Evolutionary conservation across 2,113 vertebrate species (phyloP).

Genomic region (Myxocyprinus asiaticus): DNA sequence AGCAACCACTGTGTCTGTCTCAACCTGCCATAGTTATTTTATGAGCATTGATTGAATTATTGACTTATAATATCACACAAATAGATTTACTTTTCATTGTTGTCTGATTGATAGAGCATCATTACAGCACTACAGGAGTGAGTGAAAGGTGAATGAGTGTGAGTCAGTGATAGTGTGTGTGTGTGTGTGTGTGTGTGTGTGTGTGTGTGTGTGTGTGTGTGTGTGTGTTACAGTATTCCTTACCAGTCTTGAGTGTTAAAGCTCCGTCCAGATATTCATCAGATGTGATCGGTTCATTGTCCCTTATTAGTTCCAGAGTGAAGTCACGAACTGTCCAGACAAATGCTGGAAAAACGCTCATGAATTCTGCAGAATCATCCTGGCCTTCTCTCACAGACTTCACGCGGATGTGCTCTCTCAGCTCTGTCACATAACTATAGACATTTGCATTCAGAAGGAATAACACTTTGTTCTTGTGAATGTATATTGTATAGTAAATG

Average conservation of each 20-base stretch:
- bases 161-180: no score
- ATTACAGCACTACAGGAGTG: no score
- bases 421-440: constrained; percentile 67
- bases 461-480: background rate
- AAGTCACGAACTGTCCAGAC: constrained; percentile 75
- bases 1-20: no score
- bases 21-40: no score
- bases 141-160: no score
- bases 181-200: no score
- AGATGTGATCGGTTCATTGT: constrained; percentile 38
- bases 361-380: constrained; percentile 50
- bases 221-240: background rate
- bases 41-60: no score
- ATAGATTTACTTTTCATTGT: no score
- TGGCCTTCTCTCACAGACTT: constrained; percentile 53
- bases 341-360: constrained; percentile 70
- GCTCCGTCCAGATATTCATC: constrained; percentile 59
- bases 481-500: background rate
- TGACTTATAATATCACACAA: no score
- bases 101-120: no score
- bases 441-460: constrained; percentile 16
- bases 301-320: constrained; percentile 50
- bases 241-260: constrained; percentile 45
- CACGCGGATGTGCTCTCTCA: constrained; percentile 66
- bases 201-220: no score